phyloP scores from a whole-genome alignment of 2,888 invertebrate genomes.

The Synergus laeviventris region DNA sequence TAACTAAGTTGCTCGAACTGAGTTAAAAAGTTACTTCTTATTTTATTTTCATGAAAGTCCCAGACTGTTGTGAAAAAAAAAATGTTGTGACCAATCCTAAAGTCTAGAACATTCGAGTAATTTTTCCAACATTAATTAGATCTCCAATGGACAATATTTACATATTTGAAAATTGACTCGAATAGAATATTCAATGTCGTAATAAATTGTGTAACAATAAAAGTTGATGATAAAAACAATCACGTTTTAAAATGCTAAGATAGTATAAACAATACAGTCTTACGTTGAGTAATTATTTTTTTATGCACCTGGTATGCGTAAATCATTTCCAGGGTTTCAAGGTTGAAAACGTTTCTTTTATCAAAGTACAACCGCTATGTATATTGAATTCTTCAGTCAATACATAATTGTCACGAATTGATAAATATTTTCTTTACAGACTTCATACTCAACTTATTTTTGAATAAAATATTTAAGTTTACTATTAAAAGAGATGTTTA shows the following conservation, averaged over 20 bases:
- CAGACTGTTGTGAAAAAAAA: too few relatives aligned
- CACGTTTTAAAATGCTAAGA: neutral
- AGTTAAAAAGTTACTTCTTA: too few relatives aligned
- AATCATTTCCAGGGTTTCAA: neutral
- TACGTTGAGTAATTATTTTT: slow-evolving; percentile 18
- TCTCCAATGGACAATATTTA: neutral
- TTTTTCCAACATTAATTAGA: too few relatives aligned
- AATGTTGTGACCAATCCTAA: too few relatives aligned
- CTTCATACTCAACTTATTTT: too few relatives aligned
- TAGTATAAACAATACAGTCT: slow-evolving; percentile 3
- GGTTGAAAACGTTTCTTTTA: neutral
- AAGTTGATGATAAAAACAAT: neutral
- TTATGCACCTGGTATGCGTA: neutral
- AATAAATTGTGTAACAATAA: too few relatives aligned
- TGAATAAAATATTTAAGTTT: too few relatives aligned
- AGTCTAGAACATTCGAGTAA: too few relatives aligned
- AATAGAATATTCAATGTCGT: neutral
- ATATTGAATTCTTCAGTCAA: neutral
- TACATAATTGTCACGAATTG: neutral
- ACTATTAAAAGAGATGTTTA: too few relatives aligned
- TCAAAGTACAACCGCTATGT: neutral
- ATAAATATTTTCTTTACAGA: too few relatives aligned
- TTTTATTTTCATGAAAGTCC: too few relatives aligned
- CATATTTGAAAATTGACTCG: neutral
- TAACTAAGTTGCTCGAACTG: too few relatives aligned